Conservation (phyloP, 1,140 invertebrate genomes). For the Ladona fulva region DNA sequence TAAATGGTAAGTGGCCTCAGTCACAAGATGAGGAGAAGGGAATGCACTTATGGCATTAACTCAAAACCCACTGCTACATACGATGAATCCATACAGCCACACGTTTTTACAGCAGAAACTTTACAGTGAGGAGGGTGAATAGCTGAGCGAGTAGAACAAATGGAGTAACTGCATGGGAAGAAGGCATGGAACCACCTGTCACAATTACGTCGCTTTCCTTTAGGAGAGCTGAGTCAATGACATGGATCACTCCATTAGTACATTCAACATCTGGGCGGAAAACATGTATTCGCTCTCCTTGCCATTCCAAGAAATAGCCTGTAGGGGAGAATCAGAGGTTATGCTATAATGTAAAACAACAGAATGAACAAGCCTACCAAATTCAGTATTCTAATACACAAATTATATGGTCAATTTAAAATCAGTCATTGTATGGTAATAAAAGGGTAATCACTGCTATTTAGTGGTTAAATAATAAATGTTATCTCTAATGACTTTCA, state of each 20-base stretch:
- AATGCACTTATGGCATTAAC: background rate
- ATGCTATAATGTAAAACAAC: too few species aligned
- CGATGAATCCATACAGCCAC: background rate
- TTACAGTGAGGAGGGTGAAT: background rate
- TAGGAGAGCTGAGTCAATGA: constrained; percentile 76
- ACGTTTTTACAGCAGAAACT: background rate
- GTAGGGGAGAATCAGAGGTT: constrained; percentile 26
- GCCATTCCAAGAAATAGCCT: constrained; percentile 78
- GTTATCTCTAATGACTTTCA: too few species aligned
- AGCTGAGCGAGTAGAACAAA: background rate
- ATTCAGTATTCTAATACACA: too few species aligned
- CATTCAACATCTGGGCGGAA: constrained; percentile 80
- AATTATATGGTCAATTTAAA: too few species aligned
- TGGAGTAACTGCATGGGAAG: background rate
- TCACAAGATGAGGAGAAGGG: background rate
- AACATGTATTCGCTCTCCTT: constrained; percentile 70
- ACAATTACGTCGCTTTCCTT: constrained; percentile 74
- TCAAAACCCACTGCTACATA: background rate
- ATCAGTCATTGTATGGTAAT: too few species aligned
- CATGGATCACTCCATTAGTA: constrained; percentile 88
- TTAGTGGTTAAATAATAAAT: too few species aligned
- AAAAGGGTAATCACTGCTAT: too few species aligned
- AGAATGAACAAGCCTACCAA: too few species aligned
- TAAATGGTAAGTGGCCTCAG: background rate
- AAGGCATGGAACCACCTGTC: constrained; percentile 35